These are phyloP conservation scores for Microcebus jonahi DNA, from an alignment of 2,113 vertebrate genomes.

Conservation along the genomic window DNA sequence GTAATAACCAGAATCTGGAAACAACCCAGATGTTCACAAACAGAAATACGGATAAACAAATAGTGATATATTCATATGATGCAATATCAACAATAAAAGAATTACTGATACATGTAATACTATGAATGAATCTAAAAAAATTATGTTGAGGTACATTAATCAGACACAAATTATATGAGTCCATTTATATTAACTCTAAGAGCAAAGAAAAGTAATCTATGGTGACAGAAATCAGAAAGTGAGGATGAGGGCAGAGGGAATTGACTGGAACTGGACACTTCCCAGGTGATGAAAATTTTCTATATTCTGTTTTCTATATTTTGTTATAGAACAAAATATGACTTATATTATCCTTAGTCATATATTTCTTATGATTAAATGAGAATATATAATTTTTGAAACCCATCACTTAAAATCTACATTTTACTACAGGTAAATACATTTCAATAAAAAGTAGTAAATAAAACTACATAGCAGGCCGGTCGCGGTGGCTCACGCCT, in stretches of 20 bases:
- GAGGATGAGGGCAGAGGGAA: neutral
- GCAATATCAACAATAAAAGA: neutral
- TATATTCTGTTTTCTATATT: neutral
- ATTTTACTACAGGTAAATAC: neutral
- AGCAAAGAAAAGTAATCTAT: neutral
- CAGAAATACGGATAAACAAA: neutral
- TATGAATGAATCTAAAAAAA: neutral
- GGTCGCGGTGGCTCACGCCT: too few relatives aligned
- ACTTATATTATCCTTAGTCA: too few relatives aligned
- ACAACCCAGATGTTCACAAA: neutral
- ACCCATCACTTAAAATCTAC: conserved; percentile 5
- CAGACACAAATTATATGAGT: neutral
- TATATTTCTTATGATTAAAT: neutral
- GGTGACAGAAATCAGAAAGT: neutral
- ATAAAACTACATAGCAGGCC: neutral
- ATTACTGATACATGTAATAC: neutral
- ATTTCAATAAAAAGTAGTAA: conserved; percentile 1
- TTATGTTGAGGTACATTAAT: neutral
- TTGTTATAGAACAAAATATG: too few relatives aligned
- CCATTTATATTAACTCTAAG: neutral
- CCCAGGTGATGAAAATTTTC: neutral
- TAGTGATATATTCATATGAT: neutral
- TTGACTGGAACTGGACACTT: neutral
- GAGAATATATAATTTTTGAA: neutral
- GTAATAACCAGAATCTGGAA: neutral